Base-by-base conservation (phyloP, 2,797 vertebrate species). In the Pseudomugil gertrudae region DNA sequence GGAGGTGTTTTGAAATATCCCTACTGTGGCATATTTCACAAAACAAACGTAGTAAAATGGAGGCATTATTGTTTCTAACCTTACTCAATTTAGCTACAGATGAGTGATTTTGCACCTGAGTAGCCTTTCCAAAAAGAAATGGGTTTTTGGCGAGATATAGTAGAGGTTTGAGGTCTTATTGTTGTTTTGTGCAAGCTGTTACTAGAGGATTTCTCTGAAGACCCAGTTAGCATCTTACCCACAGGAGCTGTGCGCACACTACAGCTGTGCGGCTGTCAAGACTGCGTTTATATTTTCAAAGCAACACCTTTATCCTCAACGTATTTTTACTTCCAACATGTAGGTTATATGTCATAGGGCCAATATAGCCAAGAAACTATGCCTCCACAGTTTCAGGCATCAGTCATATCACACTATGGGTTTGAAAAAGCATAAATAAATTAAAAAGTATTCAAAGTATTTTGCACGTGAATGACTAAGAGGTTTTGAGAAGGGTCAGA, bases 181-280 rank as follows among this genome's bases (percentile, higher is more conserved):
- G 64, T 58, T 24, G 59, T 54, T 63, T 60, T 45, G 10, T 62
- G 35, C 5, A 5, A 56, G 33, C 43, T 50, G 52, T 24, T 38
- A 47, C 40, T n/a, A 4, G 13, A 29, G 29, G 40, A 27, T 72
- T 60, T 67, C 56, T 67, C 50, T 9, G 15, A 52, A 63, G 76
- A 81, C 63, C 54, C 27, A 33, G 50, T 60, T 54, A n/a, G 30
- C 23, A 45, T 38, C 8, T n/a, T 60, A 27, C 29, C 23, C 38
- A 36, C 30, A 50, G n/a, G 43, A 38, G 47, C 43, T 8, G 2
- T 32, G 32, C 8, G 8, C 32, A 32, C 4, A 29, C 3, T 5
- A 29, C 29, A 29, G 5, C 29, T 10, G 13, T 32, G 33, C 33
- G 40, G 15, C 56, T 51, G 50, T 52, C 26, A 51, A n/a, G 52